Evolutionary conservation across 1,140 invertebrate species (phyloP).

Genomic region (Heliothis subflexa): DNA sequence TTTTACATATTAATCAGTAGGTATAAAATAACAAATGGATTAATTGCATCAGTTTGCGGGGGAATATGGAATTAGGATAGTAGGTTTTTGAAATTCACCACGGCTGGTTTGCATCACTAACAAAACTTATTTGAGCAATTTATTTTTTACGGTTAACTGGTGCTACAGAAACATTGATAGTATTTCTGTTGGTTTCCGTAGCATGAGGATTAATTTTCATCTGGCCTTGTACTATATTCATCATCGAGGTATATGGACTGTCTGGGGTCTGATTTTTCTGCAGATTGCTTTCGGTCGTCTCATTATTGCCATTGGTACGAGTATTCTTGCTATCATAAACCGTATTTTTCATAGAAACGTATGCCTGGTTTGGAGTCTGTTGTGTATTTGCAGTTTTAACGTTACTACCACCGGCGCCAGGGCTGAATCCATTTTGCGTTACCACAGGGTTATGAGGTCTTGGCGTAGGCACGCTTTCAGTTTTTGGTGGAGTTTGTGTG

Average conservation of each 20-base stretch:
- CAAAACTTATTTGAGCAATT: slow-evolving; percentile 66
- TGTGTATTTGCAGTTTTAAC: slow-evolving; percentile 36
- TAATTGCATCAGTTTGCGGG: no score
- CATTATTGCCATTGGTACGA: slow-evolving; percentile 59
- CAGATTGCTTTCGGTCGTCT: slow-evolving; percentile 56
- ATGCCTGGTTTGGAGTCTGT: slow-evolving; percentile 56
- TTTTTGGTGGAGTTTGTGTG: slow-evolving; percentile 56
- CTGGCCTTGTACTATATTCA: slow-evolving; percentile 85
- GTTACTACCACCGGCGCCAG: slow-evolving; percentile 29
- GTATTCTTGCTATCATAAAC: slow-evolving; percentile 82
- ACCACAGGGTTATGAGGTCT: slow-evolving; percentile 63
- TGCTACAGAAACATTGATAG: slow-evolving; percentile 77
- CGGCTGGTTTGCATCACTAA: not conserved
- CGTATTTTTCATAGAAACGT: slow-evolving; percentile 86
- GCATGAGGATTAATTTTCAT: slow-evolving; percentile 83
- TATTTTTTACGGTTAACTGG: slow-evolving; percentile 64
- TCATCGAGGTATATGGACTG: slow-evolving; percentile 78
- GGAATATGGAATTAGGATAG: no score
- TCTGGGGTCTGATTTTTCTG: slow-evolving; percentile 63
- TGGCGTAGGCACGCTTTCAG: slow-evolving; percentile 52
- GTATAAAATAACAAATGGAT: no score
- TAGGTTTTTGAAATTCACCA: no score
- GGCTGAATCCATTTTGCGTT: slow-evolving; percentile 71
- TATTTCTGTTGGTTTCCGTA: slow-evolving; percentile 74
- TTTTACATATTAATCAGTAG: no score